Percentiles rank a stretch among this genome's conserved stretches.
Evolutionary conservation across 2,888 invertebrate species (phyloP).

Genomic region (Dicycla oo): DNA sequence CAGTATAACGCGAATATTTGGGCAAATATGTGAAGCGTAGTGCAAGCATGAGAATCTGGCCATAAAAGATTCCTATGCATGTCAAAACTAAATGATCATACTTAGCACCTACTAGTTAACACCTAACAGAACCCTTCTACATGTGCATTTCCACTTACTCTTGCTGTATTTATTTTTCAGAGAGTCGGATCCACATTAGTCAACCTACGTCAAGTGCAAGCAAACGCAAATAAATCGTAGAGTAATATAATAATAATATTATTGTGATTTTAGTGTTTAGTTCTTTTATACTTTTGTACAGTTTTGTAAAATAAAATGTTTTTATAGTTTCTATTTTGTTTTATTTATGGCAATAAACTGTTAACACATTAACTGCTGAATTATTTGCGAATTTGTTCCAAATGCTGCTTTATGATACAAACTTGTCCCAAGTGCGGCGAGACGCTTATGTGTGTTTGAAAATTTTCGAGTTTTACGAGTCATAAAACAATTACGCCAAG

Average conservation of each 20-base stretch:
- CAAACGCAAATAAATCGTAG: slow-evolving; percentile 72
- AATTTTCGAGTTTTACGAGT: too few relatives aligned
- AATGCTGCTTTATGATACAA: too few relatives aligned
- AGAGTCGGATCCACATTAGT: slow-evolving; percentile 80
- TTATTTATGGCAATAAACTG: slow-evolving; percentile 9
- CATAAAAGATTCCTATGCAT: neutral
- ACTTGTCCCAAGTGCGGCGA: too few relatives aligned
- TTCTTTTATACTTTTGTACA: slow-evolving; percentile 82
- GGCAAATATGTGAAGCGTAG: too few relatives aligned
- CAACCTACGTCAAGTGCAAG: slow-evolving; percentile 75
- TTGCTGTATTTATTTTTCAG: slow-evolving; percentile 76
- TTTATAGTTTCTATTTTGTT: slow-evolving; percentile 33
- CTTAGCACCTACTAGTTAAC: neutral
- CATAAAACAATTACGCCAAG: too few relatives aligned
- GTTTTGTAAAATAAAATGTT: slow-evolving; percentile 69
- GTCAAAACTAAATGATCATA: neutral
- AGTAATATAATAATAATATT: slow-evolving; percentile 27
- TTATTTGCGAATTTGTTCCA: too few relatives aligned
- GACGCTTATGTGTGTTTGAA: too few relatives aligned
- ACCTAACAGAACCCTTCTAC: neutral
- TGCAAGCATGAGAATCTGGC: too few relatives aligned
- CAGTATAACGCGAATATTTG: too few relatives aligned
- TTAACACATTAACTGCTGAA: too few relatives aligned
- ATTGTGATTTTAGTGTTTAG: slow-evolving; percentile 56
- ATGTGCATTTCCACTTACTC: neutral